Percentiles rank a stretch among this genome's conserved stretches.
Conservation (phyloP, 2,113 vertebrate genomes). For the Nycticebus coucang region DNA sequence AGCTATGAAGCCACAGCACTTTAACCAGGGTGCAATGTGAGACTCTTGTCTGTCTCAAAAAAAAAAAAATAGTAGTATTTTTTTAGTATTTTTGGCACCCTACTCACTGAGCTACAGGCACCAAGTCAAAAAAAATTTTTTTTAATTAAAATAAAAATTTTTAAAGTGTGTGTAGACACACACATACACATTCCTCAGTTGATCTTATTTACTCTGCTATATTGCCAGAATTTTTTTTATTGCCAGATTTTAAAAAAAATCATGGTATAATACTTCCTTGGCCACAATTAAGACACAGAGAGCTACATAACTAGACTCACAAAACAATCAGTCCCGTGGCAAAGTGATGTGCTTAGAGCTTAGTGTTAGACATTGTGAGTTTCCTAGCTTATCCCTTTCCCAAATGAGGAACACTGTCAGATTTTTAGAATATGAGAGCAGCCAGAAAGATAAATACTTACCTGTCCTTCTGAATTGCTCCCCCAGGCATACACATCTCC, state of each 20-base stretch:
- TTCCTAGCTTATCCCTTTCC: background rate
- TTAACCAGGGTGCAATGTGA: too few relatives aligned
- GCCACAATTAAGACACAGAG: background rate
- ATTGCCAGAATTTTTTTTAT: background rate
- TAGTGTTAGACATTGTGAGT: background rate
- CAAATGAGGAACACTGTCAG: background rate
- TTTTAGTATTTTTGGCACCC: too few relatives aligned
- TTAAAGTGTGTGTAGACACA: background rate
- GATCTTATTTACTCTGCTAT: background rate
- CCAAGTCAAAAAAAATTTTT: too few relatives aligned
- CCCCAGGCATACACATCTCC: constrained; percentile 91
- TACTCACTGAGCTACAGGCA: too few relatives aligned
- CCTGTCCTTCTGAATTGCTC: constrained; percentile 92
- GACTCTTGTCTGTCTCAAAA: too few relatives aligned
- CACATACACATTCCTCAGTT: background rate
- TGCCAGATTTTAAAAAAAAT: background rate
- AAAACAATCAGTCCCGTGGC: background rate
- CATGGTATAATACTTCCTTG: background rate
- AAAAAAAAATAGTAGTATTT: too few relatives aligned
- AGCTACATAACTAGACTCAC: background rate
- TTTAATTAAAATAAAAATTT: too few relatives aligned
- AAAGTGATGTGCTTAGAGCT: background rate
- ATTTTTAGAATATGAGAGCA: background rate
- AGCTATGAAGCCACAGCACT: too few relatives aligned
- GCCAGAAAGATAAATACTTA: constrained; percentile 39